Evolutionary conservation across 2,888 invertebrate species (phyloP), one percentile per base, ranked within the genome.

Genomic region (Phengaris arion): DNA sequence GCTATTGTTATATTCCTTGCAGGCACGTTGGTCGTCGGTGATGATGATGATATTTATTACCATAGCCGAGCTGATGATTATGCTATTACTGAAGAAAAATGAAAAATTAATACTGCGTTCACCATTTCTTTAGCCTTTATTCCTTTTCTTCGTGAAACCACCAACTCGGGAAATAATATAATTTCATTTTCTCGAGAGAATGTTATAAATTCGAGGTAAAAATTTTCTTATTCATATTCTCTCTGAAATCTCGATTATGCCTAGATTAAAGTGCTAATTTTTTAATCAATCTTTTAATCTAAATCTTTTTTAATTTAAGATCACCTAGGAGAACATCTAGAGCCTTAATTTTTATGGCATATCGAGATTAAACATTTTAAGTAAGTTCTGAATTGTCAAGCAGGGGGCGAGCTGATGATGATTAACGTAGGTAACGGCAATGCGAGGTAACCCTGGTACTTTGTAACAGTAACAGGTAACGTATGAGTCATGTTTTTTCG

Each of bases 121-220:
- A 52, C 74, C 76, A 77, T 79, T 77, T 77, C 78, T 79, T 79
- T 12, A 64, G 64, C 12, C 59, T 22, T 12, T n/a, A 52, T 52
- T 35, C 9, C 59, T 7, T 68, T n/a, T 77, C 76, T 75, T 48
- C 68, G 68, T 48, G 46, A 68, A 68, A 46, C 46, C 68, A 12
- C 48, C 46, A 8, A 35, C 64, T 35, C 68, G 68, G 46, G 48
- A 48, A 68, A 68, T 68, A 48, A 68, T 15, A 15, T 68, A n/a
- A 68, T 68, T 68, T 48, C 15, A 68, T 68, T 68, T 46, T 35
- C 46, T 8, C 22, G n/a, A 68, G 22, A 68, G 68, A 68, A 68
- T 48, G n/a, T 46, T 68, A 68, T 68, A 68, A 68, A 45, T n/a
- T 48, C 46, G 46, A 68, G 48, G 46, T 64, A 64, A 35, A 64